phyloP scores from a whole-genome alignment of 2,888 invertebrate species.

The Pyrgus malvae region DNA sequence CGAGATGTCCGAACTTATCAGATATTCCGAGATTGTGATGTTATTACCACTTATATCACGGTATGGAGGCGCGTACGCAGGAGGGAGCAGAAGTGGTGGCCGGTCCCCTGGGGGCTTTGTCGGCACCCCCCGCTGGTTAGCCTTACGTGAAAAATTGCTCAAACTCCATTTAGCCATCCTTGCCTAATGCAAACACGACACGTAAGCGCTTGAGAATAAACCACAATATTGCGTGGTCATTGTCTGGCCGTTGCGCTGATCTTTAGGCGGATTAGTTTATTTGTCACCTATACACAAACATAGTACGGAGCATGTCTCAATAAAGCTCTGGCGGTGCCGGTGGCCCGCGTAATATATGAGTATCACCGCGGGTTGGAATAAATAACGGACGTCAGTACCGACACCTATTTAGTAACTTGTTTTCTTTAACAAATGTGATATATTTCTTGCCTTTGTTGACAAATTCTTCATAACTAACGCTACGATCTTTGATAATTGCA shows the following conservation, averaged over 20 bases:
- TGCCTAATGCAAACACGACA: conserved; percentile 22
- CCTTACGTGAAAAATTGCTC: conserved; percentile 68
- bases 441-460: too few relatives aligned
- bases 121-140: conserved; percentile 65
- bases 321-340: conserved; percentile 53
- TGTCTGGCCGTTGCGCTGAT: conserved; percentile 30
- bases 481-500: neutral
- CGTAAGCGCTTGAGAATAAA: conserved; percentile 25
- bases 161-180: conserved; percentile 37
- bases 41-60: conserved; percentile 59
- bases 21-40: conserved; percentile 57
- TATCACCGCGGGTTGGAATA: conserved; percentile 48
- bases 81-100: conserved; percentile 51
- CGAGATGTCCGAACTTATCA: conserved; percentile 37
- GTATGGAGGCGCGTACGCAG: conserved; percentile 48
- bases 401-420: conserved; percentile 47
- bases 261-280: conserved; percentile 37
- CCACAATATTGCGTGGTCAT: conserved; percentile 24
- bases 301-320: conserved; percentile 52
- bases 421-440: conserved; percentile 34
- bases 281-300: conserved; percentile 43
- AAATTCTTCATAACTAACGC: conserved; percentile 29
- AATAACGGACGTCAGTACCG: conserved; percentile 53
- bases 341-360: conserved; percentile 53
- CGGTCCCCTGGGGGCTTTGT: conserved; percentile 70